Conservation (phyloP, 2,888 invertebrate species). For the Pterostichus niger region DNA sequence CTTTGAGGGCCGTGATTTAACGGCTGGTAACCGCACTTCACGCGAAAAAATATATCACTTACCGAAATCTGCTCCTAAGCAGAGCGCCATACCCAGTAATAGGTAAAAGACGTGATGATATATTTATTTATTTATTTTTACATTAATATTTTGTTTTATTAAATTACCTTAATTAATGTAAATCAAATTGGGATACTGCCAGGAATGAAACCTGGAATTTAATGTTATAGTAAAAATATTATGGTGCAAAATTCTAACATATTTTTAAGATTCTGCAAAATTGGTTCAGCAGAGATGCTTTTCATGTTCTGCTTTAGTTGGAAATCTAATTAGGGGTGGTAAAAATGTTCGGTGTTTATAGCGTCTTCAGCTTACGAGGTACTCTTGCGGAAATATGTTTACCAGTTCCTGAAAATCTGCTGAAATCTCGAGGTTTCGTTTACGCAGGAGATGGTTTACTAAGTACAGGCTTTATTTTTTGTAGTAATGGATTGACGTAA, state of each 20-base stretch:
- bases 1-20: too few species aligned
- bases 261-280: constrained; percentile 22
- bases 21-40: too few species aligned
- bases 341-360: constrained; percentile 32
- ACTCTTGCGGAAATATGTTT: constrained; percentile 33
- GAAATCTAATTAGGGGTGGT: constrained; percentile 32
- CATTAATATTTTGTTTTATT: too few species aligned
- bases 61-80: too few species aligned
- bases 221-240: too few species aligned
- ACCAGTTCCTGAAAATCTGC: constrained; percentile 4
- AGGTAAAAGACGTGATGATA: too few species aligned
- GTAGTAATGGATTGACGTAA: constrained; percentile 4
- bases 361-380: constrained; percentile 26
- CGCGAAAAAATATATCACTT: too few species aligned
- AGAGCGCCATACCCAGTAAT: neutral
- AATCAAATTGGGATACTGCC: too few species aligned
- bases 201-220: too few species aligned
- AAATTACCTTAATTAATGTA: too few species aligned
- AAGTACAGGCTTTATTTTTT: constrained; percentile 13
- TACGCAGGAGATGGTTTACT: neutral
- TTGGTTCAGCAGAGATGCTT: neutral
- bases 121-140: too few species aligned
- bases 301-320: constrained; percentile 20
- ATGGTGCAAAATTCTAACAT: neutral
- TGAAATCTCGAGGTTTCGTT: constrained; percentile 31